Evolutionary conservation across 1,140 invertebrate genomes (phyloP).

Genomic region (Heliconius melpomene): DNA sequence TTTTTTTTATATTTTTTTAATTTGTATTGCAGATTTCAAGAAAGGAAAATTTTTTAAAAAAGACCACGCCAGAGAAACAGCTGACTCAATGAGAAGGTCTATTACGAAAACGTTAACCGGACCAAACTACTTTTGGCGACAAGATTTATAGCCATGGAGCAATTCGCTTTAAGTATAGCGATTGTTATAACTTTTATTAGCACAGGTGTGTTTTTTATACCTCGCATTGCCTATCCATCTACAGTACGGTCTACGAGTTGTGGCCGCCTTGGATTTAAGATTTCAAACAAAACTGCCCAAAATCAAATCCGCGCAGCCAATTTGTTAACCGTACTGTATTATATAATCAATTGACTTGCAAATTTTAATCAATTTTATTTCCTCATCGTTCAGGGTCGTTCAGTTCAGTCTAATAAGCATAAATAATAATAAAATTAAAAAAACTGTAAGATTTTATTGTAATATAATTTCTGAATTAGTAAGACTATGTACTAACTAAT

Average conservation of each 20-base stretch:
- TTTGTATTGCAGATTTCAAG: slow-evolving; percentile 17
- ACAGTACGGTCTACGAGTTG: too few species aligned
- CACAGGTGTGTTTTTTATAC: slow-evolving; percentile 49
- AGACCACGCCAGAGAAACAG: slow-evolving; percentile 22
- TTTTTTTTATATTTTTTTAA: not conserved
- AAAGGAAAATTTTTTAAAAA: too few species aligned
- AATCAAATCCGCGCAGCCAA: too few species aligned
- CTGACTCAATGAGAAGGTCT: slow-evolving; percentile 25
- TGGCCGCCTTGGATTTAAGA: too few species aligned
- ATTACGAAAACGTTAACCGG: slow-evolving; percentile 49
- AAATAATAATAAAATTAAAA: not conserved
- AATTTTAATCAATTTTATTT: not conserved
- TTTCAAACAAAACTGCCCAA: too few species aligned
- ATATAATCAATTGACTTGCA: too few species aligned
- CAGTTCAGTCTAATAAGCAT: not conserved
- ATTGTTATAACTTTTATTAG: slow-evolving; percentile 53
- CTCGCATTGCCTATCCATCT: not conserved
- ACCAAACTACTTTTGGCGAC: slow-evolving; percentile 39
- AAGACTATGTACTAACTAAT: not conserved
- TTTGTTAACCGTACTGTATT: not conserved
- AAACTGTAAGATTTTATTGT: not conserved
- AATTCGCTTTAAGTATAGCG: slow-evolving; percentile 54
- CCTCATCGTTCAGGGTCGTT: not conserved
- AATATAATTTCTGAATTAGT: not conserved
- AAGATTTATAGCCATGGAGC: slow-evolving; percentile 51